A percentile compares a stretch with the other conserved stretches of the same genome.
Conservation (phyloP, 1,140 invertebrate species). For the Charaxes varanes region DNA sequence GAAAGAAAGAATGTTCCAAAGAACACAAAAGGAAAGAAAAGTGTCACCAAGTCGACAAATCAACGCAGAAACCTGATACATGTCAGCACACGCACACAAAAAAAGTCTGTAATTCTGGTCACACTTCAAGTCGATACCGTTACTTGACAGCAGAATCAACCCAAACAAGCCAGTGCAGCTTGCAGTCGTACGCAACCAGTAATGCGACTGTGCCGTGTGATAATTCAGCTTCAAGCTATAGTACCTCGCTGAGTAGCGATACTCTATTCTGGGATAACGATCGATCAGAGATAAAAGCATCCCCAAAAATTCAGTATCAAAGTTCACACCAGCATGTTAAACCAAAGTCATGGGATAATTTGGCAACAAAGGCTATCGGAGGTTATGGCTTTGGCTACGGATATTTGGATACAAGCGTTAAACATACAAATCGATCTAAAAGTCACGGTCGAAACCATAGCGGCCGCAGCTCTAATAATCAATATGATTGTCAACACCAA, state of each 20-base stretch:
- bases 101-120: conserved; percentile 52
- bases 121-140: conserved; percentile 56
- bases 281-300: conserved; percentile 51
- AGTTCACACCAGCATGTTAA: conserved; percentile 77
- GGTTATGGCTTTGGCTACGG: conserved; percentile 90
- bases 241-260: conserved; percentile 88
- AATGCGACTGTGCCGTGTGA: conserved; percentile 75
- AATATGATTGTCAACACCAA: conserved; percentile 66
- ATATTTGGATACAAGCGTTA: conserved; percentile 80
- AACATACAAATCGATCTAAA: conserved; percentile 73
- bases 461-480: conserved; percentile 67
- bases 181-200: conserved; percentile 87
- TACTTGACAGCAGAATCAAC: conserved; percentile 76
- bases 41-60: conserved; percentile 58
- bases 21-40: conserved; percentile 76
- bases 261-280: conserved; percentile 86
- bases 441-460: conserved; percentile 63
- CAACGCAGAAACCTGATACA: conserved; percentile 56
- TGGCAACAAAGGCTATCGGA: conserved; percentile 87
- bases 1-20: conserved; percentile 78
- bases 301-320: conserved; percentile 69
- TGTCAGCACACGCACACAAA: conserved; percentile 51
- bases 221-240: conserved; percentile 84
- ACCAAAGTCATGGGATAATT: conserved; percentile 91
- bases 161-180: conserved; percentile 83